Base-by-base conservation (phyloP, 2,113 vertebrate genomes). In the Brevimyrus niger region DNA sequence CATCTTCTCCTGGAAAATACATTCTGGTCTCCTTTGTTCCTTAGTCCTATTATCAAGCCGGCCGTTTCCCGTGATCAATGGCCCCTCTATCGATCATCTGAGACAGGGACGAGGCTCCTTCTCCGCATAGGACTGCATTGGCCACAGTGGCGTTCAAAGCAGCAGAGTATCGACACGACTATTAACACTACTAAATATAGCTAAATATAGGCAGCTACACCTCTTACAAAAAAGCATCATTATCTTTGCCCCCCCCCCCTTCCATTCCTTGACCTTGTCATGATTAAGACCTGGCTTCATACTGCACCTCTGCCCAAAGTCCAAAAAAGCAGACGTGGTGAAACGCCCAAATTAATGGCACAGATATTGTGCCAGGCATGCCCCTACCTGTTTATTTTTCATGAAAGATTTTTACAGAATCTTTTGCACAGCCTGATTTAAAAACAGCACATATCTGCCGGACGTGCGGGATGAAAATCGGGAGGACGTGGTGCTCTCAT, bases 21-120 rank as follows among this genome's bases (percentile, higher is more conserved):
- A 86, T 50, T 89, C 89, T 88, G 44, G 88, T 88, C 69, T 11
- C 83, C 73, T 89, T 91, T 86, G 23, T 76, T 89, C 87, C 44
- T 58, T 9, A 0, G n/a, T 42, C 21, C 46, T 42, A 92, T 93
- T 94, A 94, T 93, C 94, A 92, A 91, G 89, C 92, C 86, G 86
- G 86, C 92, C 90, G 92, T 93, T 94, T 92, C 92, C 86, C 88
- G 31, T 58, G 90, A 95, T 95, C 94, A 89, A 95, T 94, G 93
- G 88, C 90, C 87, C 90, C 88, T 90, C 31, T 90, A 94, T 94
- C 89, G 84, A 88, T 85, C 55, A 89, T 87, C 73, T 84, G 35
- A 31, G 44, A 42, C 53, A 17, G 86, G 42, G 89, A 83, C 38
- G 35, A 87, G 47, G 88, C 42, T 7, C 53, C 23, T 80, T 69